Evolutionary conservation across 2,797 vertebrate species (phyloP), one percentile per base, ranked within the genome.

Genomic region (Poeciliopsis paucimaculata): DNA sequence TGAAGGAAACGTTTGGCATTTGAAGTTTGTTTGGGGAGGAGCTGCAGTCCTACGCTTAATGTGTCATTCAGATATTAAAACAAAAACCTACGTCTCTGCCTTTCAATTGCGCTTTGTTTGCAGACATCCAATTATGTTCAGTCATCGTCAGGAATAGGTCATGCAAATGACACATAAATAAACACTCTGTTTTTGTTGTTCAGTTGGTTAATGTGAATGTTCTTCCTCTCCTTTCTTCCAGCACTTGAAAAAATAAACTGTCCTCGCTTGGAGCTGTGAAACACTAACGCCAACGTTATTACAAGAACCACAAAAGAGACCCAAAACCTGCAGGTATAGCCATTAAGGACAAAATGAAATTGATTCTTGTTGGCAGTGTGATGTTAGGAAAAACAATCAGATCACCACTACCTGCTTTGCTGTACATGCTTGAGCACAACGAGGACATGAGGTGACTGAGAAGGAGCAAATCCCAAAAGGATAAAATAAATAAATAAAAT

Each of bases 261-360:
- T 62, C 43, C 26, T 47, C 55, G 53, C 68, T 77, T 77, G 18
- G 43, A 51, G 75, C 75, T 28, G 36, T 64, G 79, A 72, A 75
- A 81, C 79, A 80, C 55, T 34, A 77, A 77, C 73, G 79, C 73
- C 76, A 81, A 41, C 83, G 73, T 77, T 84, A 88, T 87, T 88
- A 81, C 80, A 71, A 60, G 80, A 84, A 83, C 76, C 68, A 84
- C 84, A 68, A 84, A 87, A 87, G 83, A 87, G 70, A 83, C 64
- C 75, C 76, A 79, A 78, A 86, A 82, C 83, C 73, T 85, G 83
- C 81, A 86, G 60, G 28, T 76, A 64, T 46, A 77, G 90, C 88
- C 88, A 84, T 87, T 75, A 82, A 88, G 88, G 85, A 87, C 78
- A 71, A 86, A 86, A 88, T 92, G 75, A 89, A 88, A 91, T 89